These are phyloP conservation scores for Onchidella celtica DNA, from an alignment of 2,888 invertebrate genomes.

Conservation along the genomic window DNA sequence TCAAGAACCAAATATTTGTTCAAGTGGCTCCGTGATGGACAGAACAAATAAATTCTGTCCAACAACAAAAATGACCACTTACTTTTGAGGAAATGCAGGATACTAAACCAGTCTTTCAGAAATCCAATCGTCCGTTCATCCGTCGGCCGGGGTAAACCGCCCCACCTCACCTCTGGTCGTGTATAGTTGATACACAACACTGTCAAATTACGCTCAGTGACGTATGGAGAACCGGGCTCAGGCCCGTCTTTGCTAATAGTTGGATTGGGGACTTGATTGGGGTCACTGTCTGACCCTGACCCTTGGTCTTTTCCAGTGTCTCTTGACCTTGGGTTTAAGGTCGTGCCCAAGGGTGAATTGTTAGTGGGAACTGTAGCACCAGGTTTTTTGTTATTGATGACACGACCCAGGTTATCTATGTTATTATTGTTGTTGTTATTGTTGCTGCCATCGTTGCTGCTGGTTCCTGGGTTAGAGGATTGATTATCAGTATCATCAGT, in stretches of 20 bases:
- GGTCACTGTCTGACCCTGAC: neutral
- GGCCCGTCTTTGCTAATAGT: neutral
- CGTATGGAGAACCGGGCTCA: slow-evolving; percentile 5
- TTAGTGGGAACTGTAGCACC: neutral
- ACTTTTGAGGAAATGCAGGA: slow-evolving; percentile 76
- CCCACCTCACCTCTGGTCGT: slow-evolving; percentile 25
- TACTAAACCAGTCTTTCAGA: slow-evolving; percentile 76
- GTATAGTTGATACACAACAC: slow-evolving; percentile 59
- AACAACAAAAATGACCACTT: slow-evolving; percentile 53
- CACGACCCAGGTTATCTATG: neutral
- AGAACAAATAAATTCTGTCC: no score
- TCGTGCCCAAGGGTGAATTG: slow-evolving; percentile 5
- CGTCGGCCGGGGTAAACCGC: neutral
- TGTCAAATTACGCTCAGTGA: slow-evolving; percentile 51
- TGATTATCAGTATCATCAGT: neutral
- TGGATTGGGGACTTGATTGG: neutral
- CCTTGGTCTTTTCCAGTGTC: neutral
- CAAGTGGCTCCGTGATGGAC: no score
- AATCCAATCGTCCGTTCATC: slow-evolving; percentile 67
- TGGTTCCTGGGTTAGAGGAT: no score
- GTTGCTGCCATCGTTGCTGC: neutral
- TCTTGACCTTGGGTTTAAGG: neutral
- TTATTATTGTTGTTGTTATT: neutral
- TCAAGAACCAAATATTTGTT: no score
- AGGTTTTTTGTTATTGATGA: neutral